Evolutionary conservation across 2,888 invertebrate genomes (phyloP).

Genomic region (Eucera pruinosa): DNA sequence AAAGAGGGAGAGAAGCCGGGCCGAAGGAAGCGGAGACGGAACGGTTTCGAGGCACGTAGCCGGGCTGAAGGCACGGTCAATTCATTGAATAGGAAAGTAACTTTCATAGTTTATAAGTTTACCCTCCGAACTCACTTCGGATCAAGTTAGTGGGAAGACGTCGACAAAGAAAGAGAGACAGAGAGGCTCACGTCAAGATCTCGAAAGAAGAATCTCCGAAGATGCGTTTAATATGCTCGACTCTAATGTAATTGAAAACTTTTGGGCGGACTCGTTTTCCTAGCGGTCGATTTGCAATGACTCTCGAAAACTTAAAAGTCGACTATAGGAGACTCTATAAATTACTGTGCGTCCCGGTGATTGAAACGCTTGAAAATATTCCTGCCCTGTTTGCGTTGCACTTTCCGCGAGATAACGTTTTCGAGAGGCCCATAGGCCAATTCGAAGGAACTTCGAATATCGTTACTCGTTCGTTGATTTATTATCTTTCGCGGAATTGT

Average conservation of each 20-base stretch:
- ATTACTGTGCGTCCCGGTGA: constrained; percentile 30
- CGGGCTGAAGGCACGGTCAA: constrained; percentile 59
- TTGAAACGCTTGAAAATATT: constrained; percentile 17
- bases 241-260: constrained; percentile 73
- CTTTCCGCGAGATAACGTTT: neutral
- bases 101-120: constrained; percentile 74
- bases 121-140: constrained; percentile 40
- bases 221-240: constrained; percentile 61
- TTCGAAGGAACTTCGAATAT: constrained; percentile 29
- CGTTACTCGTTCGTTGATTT: constrained; percentile 13
- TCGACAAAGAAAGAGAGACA: neutral
- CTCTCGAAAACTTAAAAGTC: neutral
- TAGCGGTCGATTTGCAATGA: constrained; percentile 34
- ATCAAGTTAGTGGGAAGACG: constrained; percentile 32
- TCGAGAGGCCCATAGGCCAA: constrained; percentile 9
- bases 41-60: constrained; percentile 66
- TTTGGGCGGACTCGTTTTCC: constrained; percentile 50
- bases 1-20: neutral
- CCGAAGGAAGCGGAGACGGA: constrained; percentile 33
- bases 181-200: neutral
- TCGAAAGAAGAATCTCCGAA: constrained; percentile 40
- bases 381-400: neutral
- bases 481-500: constrained; percentile 1
- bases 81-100: constrained; percentile 71
- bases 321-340: constrained; percentile 14